These are phyloP conservation scores for Pemphigus obesinymphae DNA, from an alignment of 1,140 invertebrate species.

Conservation along the genomic window DNA sequence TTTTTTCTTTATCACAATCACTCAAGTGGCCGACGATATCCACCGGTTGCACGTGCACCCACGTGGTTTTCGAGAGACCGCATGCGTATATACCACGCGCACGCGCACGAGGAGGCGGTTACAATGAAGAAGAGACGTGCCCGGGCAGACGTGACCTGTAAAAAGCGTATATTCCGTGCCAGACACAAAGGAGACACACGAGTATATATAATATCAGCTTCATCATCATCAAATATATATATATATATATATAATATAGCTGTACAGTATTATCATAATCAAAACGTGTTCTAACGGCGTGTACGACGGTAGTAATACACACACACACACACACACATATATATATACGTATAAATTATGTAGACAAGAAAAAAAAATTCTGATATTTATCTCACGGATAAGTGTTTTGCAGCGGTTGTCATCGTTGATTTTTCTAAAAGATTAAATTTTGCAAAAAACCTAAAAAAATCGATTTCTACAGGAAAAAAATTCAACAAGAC, in stretches of 20 bases:
- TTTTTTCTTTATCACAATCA: background rate
- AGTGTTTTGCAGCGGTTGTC: background rate
- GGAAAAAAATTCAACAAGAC: too few relatives aligned
- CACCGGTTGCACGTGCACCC: slow-evolving; percentile 33
- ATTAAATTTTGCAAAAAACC: background rate
- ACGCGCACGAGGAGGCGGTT: background rate
- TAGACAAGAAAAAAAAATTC: background rate
- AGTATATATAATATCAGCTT: background rate
- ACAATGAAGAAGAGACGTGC: background rate
- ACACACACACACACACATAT: background rate
- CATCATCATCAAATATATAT: background rate
- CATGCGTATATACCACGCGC: background rate
- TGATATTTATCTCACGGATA: background rate
- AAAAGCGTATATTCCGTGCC: slow-evolving; percentile 13
- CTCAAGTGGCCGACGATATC: background rate
- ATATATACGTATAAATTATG: background rate
- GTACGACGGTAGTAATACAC: background rate
- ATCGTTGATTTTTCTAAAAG: background rate
- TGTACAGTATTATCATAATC: slow-evolving; percentile 14
- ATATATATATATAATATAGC: background rate
- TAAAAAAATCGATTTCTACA: background rate
- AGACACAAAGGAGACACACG: slow-evolving; percentile 35
- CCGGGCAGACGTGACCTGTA: slow-evolving; percentile 22
- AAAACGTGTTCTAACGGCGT: background rate
- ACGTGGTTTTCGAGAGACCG: too few relatives aligned